Evolutionary conservation across 2,888 invertebrate genomes (phyloP).

Genomic region (Epinotia bilunana): DNA sequence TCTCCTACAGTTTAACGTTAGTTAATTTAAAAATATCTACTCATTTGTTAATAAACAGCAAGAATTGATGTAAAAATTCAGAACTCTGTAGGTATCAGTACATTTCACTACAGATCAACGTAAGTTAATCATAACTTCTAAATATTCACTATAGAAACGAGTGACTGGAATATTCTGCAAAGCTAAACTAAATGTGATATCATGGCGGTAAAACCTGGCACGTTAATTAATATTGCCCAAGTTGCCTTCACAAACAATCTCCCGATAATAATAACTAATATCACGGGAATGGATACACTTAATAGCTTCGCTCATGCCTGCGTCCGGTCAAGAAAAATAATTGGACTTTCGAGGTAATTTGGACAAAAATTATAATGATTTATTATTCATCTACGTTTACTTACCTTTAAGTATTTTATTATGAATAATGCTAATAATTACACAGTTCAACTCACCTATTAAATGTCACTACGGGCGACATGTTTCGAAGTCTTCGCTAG

Average conservation of each 20-base stretch:
- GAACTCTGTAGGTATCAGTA: too few relatives aligned
- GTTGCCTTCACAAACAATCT: conserved; percentile 43
- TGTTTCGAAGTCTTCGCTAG: too few relatives aligned
- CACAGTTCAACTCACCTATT: too few relatives aligned
- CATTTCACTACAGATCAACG: too few relatives aligned
- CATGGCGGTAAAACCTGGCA: conserved; percentile 28
- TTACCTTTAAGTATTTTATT: not conserved
- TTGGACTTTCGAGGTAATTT: conserved; percentile 26
- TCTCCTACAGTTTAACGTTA: too few relatives aligned
- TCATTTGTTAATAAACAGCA: too few relatives aligned
- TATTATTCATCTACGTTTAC: too few relatives aligned
- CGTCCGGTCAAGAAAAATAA: conserved; percentile 36
- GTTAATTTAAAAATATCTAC: too few relatives aligned
- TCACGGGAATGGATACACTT: conserved; percentile 43
- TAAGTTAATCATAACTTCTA: not conserved
- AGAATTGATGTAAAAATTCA: too few relatives aligned
- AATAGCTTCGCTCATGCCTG: conserved; percentile 41
- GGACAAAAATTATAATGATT: not conserved
- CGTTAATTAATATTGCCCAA: conserved; percentile 35
- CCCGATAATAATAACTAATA: conserved; percentile 45
- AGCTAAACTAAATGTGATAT: conserved; percentile 29
- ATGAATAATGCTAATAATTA: not conserved
- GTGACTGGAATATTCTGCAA: not conserved
- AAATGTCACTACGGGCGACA: too few relatives aligned
- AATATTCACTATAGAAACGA: not conserved